Evolutionary conservation across 2,113 vertebrate genomes (phyloP), one percentile per base, ranked within the genome.

Genomic region (Lagopus leucura): DNA sequence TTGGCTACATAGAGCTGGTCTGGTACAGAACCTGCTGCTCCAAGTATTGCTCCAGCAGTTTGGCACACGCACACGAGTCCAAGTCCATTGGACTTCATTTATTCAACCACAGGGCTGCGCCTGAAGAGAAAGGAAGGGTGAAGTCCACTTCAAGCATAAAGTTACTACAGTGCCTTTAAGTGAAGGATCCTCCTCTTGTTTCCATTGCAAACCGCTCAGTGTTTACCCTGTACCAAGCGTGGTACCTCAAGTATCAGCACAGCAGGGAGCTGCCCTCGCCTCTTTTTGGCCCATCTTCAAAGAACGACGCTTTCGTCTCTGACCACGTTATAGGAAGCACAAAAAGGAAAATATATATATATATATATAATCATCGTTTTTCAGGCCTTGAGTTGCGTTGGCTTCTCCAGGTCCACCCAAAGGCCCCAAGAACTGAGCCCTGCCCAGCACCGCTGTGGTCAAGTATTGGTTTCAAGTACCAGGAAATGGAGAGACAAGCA

Each of bases 391-490:
- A 78, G 60, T 1, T 11, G 76, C 50, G 80, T 32, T 76, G 84
- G 74, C 84, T 63, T 24, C 74, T 78, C 71, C 15, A 55, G 55
- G 82, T 47, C 30, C 82, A 79, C 52, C 64, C 54, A 70, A 78
- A 87, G n/a, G 19, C 7, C 69, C 70, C 27, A 32, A 48, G 63
- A 86, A 32, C 19, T 4, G 14, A 76, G 78, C 55, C 91, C 87
- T 28, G 69, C 55, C 55, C 32, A 20, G 54, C 54, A 57, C 17
- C 55, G 55, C 32, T 65, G 64, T 1, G 64, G 50, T 95, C 94
- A 95, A 94, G 94, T 95, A 85, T 93, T 45, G 38, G 47, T 69
- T 94, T 91, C 92, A 96, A 96, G 94, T 96, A 95, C 84, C 89
- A 92, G 91, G 91, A 65, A 85, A 7, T 13, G 38, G 30, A 50